phyloP scores from a whole-genome alignment of 2,113 vertebrate genomes.

The Tauraco erythrolophus region DNA sequence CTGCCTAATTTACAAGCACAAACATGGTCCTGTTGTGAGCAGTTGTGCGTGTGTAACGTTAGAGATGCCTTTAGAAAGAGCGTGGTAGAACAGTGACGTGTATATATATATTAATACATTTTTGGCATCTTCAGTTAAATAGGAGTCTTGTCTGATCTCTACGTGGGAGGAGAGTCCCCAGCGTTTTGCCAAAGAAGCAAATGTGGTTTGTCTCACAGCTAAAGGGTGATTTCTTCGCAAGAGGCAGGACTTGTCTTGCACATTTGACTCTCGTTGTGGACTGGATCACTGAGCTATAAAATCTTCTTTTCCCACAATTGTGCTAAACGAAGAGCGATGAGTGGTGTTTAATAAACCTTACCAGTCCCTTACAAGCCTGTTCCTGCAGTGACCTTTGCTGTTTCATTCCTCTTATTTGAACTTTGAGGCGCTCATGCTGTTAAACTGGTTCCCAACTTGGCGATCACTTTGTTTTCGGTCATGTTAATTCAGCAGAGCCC shows the following conservation, averaged over 20 bases:
- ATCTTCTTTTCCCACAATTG: slow-evolving; percentile 54
- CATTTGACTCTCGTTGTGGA: slow-evolving; percentile 15
- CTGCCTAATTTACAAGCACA: not conserved
- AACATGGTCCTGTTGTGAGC: not conserved
- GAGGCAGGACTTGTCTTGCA: slow-evolving; percentile 58
- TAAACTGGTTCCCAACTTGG: slow-evolving; percentile 46
- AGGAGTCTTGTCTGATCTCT: not conserved
- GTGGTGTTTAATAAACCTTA: slow-evolving; percentile 48
- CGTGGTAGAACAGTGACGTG: not conserved
- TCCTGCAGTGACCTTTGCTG: slow-evolving; percentile 61
- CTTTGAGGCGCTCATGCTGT: not conserved
- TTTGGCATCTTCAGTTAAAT: slow-evolving; percentile 11
- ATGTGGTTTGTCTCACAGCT: slow-evolving; percentile 42
- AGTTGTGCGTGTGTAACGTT: not conserved
- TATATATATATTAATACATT: not conserved
- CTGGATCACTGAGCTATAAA: slow-evolving; percentile 50
- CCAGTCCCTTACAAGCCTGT: slow-evolving; percentile 45
- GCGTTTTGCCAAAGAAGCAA: not conserved
- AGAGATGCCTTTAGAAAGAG: not conserved
- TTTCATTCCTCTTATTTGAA: slow-evolving; percentile 43
- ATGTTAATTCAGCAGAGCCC: not conserved
- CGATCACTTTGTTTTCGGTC: not conserved
- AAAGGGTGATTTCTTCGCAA: slow-evolving; percentile 38
- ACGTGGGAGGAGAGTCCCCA: slow-evolving; percentile 10
- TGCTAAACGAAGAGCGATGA: slow-evolving; percentile 38